Percentiles rank a stretch among this genome's conserved stretches.
These are phyloP conservation scores for Equus quagga DNA, from an alignment of 2,113 vertebrate species.

Conservation along the genomic window DNA sequence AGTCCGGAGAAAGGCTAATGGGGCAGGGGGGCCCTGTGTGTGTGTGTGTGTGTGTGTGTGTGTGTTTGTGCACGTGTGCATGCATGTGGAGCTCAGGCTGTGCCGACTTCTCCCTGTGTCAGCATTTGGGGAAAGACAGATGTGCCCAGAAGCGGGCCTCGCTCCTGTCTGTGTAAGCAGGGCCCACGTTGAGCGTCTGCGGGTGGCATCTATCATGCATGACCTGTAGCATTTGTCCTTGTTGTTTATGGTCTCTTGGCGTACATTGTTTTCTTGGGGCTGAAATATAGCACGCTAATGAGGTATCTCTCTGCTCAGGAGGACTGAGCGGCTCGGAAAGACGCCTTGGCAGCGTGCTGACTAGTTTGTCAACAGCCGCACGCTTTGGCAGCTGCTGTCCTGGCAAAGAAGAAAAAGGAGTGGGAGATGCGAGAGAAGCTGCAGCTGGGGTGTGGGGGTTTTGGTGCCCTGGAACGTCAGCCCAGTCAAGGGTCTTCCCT, in stretches of 20 bases:
- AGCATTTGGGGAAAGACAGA: constrained; percentile 75
- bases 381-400: constrained; percentile 79
- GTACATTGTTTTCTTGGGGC: constrained; percentile 84
- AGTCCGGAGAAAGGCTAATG: neutral
- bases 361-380: constrained; percentile 85
- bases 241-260: constrained; percentile 87
- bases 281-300: constrained; percentile 88
- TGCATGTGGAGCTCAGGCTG: neutral
- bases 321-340: constrained; percentile 78
- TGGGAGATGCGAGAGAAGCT: neutral
- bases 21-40: neutral
- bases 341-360: constrained; percentile 76
- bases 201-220: constrained; percentile 85
- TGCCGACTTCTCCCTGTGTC: constrained; percentile 56
- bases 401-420: constrained; percentile 56
- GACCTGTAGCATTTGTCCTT: constrained; percentile 86
- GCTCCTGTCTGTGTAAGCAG: constrained; percentile 54
- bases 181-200: constrained; percentile 49
- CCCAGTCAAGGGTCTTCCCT: neutral
- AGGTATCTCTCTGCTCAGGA: constrained; percentile 84
- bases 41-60: too few species aligned
- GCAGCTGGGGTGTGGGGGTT: neutral
- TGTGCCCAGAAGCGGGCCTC: constrained; percentile 38
- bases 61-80: too few species aligned
- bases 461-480: neutral